Base-by-base conservation (phyloP, 2,888 invertebrate species). In the Dione vanillae region DNA sequence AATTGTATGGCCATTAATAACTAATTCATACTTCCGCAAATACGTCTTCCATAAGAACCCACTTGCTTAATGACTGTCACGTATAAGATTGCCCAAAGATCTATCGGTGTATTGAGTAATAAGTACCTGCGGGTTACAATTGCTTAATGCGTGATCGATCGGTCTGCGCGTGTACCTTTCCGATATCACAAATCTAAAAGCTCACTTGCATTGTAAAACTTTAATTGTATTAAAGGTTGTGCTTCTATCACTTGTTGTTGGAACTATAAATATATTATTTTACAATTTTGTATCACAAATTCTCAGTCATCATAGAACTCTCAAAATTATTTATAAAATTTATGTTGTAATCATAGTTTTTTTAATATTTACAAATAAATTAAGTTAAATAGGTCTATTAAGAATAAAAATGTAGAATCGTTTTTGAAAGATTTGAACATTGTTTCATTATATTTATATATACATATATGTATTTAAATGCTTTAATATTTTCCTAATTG, bases 101-200 rank as follows among this genome's bases (percentile, higher is more conserved):
- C 61, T 73, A 73, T 69, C 51, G 65, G 40, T 27, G 65, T 65
- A 74, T 74, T 74, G 52, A 59, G 74, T 56, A 71, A 70, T 74
- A 62, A 71, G 72, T 70, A 74, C 71, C 73, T 69, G 69, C 74
- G 56, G 69, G 62, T 73, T 70, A 69, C 68, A 64, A 73, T 76
- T 76, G 70, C 76, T 67, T 59, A 70, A 76, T 67, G 69, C 54
- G 65, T 74, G 76, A 74, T 73, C 62, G 75, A 76, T 75, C 51
- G 74, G 43, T 58, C 58, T 66, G 74, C 71, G 69, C 69, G 66
- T 52, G 68, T 73, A 70, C 69, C 66, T 70, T 67, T 70, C 72
- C 51, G 66, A 65, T 68, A 70, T 68, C 65, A 70, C 65, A 69
- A 74, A 74, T 71, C 64, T 67, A 59, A 62, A 69, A 62, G 62